These are phyloP conservation scores for Mylabris sibirica DNA, from an alignment of 2,888 invertebrate genomes.

Conservation along the genomic window DNA sequence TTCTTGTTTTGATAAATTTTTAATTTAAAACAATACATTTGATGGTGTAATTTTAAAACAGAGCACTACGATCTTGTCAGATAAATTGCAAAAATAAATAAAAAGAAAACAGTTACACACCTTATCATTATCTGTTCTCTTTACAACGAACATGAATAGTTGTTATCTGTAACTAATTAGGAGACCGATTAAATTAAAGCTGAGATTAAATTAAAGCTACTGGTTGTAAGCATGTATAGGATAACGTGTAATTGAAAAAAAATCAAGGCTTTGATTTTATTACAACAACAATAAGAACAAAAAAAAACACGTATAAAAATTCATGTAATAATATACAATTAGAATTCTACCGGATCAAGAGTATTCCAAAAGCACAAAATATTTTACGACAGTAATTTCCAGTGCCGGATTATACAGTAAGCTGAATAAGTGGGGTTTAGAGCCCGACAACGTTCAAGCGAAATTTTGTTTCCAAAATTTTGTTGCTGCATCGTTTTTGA, in stretches of 20 bases:
- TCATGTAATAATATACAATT: background rate
- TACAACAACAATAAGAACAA: background rate
- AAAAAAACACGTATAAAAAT: background rate
- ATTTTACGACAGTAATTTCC: no score
- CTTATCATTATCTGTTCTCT: conserved; percentile 1
- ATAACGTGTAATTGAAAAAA: background rate
- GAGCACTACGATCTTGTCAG: background rate
- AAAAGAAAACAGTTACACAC: background rate
- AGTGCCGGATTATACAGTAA: no score
- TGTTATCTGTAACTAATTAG: conserved; percentile 1
- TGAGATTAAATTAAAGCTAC: background rate
- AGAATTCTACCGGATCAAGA: background rate
- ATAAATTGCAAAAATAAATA: background rate
- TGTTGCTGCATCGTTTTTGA: no score
- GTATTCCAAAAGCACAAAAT: no score
- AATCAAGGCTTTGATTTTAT: background rate
- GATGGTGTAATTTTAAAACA: background rate
- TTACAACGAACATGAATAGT: background rate
- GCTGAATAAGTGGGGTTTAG: no score
- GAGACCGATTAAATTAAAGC: background rate
- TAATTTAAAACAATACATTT: background rate
- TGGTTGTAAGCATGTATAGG: background rate
- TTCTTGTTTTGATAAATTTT: background rate
- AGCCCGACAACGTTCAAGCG: no score
- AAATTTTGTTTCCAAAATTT: no score